Base-by-base conservation (phyloP, 1,140 invertebrate species). In the Drosophila trapezifrons region DNA sequence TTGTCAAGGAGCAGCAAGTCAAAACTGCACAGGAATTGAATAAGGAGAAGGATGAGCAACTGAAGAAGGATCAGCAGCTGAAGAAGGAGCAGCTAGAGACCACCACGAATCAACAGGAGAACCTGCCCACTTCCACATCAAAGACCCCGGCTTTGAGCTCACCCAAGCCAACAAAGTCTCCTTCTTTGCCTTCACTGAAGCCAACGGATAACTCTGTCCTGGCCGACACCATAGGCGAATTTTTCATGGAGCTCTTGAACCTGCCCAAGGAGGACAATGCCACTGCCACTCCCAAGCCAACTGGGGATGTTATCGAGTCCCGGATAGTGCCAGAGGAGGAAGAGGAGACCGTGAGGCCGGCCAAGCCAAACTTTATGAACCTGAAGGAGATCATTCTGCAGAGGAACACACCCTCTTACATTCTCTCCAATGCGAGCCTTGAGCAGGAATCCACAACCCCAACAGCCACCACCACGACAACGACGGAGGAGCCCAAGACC, bases 201-300 rank as follows among this genome's bases (percentile, higher is more conserved):
- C 65, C 87, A 15, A 87, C 79, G 0, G 80, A 80, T 22, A 84
- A 82, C 38, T 90, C 90, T 0, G 76, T 77, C n/a, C 38, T 91
- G 12, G 87, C 90, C 0, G 87, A 91, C 17, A 91, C 85, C 9
- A 91, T 91, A 15, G 90, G 90, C 0, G 90, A 91, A 57, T 91
- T 91, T 47, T 91, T 91, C 13, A 91, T 91, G 87, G 90, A 91
- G 35, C 66, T 91, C 17, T 37, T 91, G 3, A 91, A 91, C 17
- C 59, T 91, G 25, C 87, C 87, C 1, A 86, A 90, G 42, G 87
- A 90, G 47, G 85, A 76, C 0, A 90, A 78, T 40, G 27, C 32
- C n/a, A 80, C 76, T 9, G 66, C 42, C 1, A 80, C 69, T 3
- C 43, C 58, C 3, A 45, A 65, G 35, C 29, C 73, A 8, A 40